Evolutionary conservation across 2,888 invertebrate genomes (phyloP), one percentile per base, ranked within the genome.

Genomic region (Leucozona laternaria): DNA sequence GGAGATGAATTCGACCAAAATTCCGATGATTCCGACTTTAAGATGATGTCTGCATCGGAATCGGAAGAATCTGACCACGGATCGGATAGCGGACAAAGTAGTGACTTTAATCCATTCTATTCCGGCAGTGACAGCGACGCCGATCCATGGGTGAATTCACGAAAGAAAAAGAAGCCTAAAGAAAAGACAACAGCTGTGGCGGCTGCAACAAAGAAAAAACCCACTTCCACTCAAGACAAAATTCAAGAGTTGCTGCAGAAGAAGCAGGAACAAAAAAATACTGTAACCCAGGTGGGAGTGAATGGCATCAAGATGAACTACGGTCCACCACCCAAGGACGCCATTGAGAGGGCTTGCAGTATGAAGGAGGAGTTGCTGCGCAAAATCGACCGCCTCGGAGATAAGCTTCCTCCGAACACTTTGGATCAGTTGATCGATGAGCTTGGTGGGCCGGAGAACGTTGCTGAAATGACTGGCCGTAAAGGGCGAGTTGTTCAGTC

Each of bases 401-500:
- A 96, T 1, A 94, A 95, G 25, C 93, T 99, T 88, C 99, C 99
- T 7, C 97, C 99, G 48, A 99, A 99, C 93, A 99, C 99, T 1
- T 94, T 99, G 57, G 99, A 99, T 94, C 98, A 99, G 92, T 94
- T 99, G 13, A 99, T 99, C 88, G 99, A 99, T 93, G 98, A 98
- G 91, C 94, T 99, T 11, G 99, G 99, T 62, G 99, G 99, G 1
- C 97, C 99, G 0, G 98, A 98, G 89, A 97, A 97, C 93, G 99
- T 99, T 0, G 99, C 99, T 0, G 99, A 99, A 95, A 99, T 99
- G 99, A 99, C 99, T 0, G 99, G 99, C 0, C 95, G 99, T 71
- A 98, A 98, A 90, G 98, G 98, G 0, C 94, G 95, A 75, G 98
- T 99, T 45, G 97, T 98, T 2, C 97, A 97, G 90, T 97, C 96